Evolutionary conservation across 2,888 invertebrate species (phyloP).

Genomic region (Neoaliturus tenellus): DNA sequence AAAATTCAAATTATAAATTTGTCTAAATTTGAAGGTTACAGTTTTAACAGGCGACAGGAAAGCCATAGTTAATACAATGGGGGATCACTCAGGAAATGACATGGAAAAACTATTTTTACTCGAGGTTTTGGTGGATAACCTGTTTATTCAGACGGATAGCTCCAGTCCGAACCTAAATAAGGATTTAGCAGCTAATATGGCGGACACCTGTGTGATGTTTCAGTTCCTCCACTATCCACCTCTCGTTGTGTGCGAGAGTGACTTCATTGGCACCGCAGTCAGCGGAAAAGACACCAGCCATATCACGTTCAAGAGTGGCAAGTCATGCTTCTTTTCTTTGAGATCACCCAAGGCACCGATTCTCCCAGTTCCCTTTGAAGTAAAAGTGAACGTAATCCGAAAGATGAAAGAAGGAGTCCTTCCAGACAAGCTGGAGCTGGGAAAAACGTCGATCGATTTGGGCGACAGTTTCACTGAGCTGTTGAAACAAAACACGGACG

Average conservation of each 20-base stretch:
- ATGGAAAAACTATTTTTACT: constrained; percentile 62
- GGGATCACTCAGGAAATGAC: background rate
- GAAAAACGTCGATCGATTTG: constrained; percentile 34
- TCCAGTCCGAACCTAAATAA: constrained; percentile 17
- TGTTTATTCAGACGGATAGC: constrained; percentile 37
- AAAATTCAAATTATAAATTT: no score
- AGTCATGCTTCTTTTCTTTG: constrained; percentile 62
- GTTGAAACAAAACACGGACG: constrained; percentile 32
- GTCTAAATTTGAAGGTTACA: no score
- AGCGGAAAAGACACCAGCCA: constrained; percentile 37
- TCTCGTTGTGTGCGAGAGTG: constrained; percentile 62
- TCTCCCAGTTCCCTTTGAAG: constrained; percentile 25
- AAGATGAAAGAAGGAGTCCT: constrained; percentile 33
- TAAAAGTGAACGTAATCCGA: constrained; percentile 31
- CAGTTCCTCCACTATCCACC: constrained; percentile 63
- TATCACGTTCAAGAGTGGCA: constrained; percentile 61
- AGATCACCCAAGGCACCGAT: constrained; percentile 20
- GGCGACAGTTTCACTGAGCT: constrained; percentile 43
- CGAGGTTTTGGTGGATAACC: constrained; percentile 62
- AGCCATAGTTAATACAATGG: no score
- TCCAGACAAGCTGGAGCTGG: constrained; percentile 43
- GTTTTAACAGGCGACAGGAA: no score
- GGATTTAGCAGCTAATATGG: constrained; percentile 40
- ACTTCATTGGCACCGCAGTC: constrained; percentile 52
- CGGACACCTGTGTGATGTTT: constrained; percentile 59